phyloP scores from a whole-genome alignment of 2,888 invertebrate genomes.

The Patella pellucida region DNA sequence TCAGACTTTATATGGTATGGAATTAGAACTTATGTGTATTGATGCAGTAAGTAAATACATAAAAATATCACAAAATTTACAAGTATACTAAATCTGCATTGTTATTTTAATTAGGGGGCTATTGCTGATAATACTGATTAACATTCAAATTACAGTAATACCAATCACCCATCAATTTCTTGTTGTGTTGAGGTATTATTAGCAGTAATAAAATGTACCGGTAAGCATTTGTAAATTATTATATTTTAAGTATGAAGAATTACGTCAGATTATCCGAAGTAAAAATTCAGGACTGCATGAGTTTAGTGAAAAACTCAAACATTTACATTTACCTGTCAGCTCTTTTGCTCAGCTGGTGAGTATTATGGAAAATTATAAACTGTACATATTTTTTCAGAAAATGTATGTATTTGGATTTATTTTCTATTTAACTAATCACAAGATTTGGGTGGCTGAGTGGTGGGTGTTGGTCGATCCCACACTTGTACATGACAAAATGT shows the following conservation, averaged over 20 bases:
- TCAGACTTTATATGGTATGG: constrained; percentile 54
- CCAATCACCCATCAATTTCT: not conserved
- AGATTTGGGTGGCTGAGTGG: too few relatives aligned
- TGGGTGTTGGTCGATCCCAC: too few relatives aligned
- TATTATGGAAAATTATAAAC: not conserved
- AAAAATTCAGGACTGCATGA: constrained; percentile 50
- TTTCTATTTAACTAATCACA: too few relatives aligned
- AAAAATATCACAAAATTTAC: not conserved
- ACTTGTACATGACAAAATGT: constrained; percentile 16
- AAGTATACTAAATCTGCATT: not conserved
- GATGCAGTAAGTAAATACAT: constrained; percentile 46
- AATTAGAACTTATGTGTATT: constrained; percentile 47
- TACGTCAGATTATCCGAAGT: constrained; percentile 50
- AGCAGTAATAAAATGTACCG: not conserved
- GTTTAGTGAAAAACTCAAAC: constrained; percentile 44
- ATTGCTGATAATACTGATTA: not conserved
- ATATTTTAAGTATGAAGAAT: constrained; percentile 57
- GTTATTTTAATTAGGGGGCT: not conserved
- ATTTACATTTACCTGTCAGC: constrained; percentile 44
- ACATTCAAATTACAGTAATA: not conserved
- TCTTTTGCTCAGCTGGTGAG: constrained; percentile 49
- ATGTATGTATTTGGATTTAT: too few relatives aligned
- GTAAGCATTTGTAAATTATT: not conserved
- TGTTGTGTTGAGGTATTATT: not conserved
- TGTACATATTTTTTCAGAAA: too few relatives aligned